Evolutionary conservation across 2,797 vertebrate species (phyloP).

Genomic region (Sciurus carolinensis): DNA sequence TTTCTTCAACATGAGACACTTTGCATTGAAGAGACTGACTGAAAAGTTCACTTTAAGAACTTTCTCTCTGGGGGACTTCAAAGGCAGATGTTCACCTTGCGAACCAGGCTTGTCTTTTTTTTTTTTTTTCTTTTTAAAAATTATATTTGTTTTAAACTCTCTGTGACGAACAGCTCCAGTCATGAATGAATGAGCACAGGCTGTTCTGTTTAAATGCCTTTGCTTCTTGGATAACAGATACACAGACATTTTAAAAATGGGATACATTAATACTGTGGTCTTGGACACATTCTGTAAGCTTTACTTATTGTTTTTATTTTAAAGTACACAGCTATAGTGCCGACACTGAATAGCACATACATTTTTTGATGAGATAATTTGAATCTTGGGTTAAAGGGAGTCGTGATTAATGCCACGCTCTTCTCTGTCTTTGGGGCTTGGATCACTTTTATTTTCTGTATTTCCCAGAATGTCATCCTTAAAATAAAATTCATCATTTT

Average conservation of each 20-base stretch:
- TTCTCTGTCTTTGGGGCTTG: neutral
- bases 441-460: conserved; percentile 64
- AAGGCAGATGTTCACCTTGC: neutral
- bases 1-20: neutral
- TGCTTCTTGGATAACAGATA: neutral
- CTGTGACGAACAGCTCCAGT: neutral
- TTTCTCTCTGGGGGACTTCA: neutral
- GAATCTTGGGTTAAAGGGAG: neutral
- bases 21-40: neutral
- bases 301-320: neutral
- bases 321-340: neutral
- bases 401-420: conserved; percentile 8
- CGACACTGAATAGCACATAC: neutral
- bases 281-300: neutral
- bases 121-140: neutral
- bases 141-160: neutral
- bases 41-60: neutral
- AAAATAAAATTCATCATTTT: conserved; percentile 72
- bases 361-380: neutral
- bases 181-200: neutral
- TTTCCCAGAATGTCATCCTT: conserved; percentile 55
- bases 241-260: neutral
- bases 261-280: neutral
- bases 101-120: neutral
- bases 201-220: neutral